Conservation (phyloP, 2,113 vertebrate genomes). For the Lonchura striata region DNA sequence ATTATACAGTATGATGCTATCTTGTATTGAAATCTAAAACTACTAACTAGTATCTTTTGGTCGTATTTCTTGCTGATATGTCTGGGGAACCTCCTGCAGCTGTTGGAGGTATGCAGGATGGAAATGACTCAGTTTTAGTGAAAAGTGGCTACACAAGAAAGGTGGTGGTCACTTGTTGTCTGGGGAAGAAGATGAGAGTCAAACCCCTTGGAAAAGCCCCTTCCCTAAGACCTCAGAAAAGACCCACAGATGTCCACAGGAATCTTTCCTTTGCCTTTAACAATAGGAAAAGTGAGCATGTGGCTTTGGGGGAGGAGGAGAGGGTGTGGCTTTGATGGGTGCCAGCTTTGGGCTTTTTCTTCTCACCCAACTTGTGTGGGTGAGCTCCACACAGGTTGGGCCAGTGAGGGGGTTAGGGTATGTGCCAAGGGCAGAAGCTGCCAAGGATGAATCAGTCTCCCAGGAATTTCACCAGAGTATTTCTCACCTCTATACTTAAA, state of each 20-base stretch:
- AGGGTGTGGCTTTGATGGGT: background rate
- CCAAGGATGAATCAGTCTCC: background rate
- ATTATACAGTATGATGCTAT: background rate
- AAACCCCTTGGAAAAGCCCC: background rate
- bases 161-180: fast-evolving
- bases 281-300: fast-evolving
- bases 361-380: background rate
- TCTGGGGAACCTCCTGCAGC: background rate
- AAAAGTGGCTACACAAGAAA: background rate
- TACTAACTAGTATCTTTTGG: background rate
- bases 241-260: fast-evolving
- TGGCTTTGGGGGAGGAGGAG: background rate
- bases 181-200: background rate
- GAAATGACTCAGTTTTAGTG: background rate
- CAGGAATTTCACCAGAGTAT: background rate
- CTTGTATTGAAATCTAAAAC: background rate
- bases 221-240: background rate
- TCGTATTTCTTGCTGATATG: background rate
- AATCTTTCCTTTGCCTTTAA: background rate
- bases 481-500: background rate
- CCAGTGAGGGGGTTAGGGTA: fast-evolving
- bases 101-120: background rate
- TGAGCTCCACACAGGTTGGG: background rate
- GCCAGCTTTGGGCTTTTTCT: fast-evolving
- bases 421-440: background rate